Base-by-base conservation (phyloP, 2,113 vertebrate genomes). In the Rousettus leschenaultii region DNA sequence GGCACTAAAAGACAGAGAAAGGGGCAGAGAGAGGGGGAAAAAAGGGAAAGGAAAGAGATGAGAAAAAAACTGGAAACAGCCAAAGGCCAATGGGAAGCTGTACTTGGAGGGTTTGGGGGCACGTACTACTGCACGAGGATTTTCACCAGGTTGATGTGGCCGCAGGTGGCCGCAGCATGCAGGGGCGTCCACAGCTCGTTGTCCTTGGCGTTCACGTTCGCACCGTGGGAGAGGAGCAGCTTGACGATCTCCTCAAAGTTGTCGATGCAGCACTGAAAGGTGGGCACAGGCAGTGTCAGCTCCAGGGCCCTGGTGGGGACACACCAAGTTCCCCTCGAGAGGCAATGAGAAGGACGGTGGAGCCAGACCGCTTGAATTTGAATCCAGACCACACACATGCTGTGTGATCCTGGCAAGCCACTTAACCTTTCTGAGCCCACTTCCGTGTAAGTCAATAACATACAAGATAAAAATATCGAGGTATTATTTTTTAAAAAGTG, bases 201-300 rank as follows among this genome's bases (percentile, higher is more conserved):
- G 98, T 99, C 99, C 98, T 99, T 99, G 80, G 99, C 99, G 0
- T 99, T 99, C 88, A 99, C 99, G 0, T 99, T 99, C 45, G 99
- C 99, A 63, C 99, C 99, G 0, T 99, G 99, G 97, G 97, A 98
- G 92, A 99, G 98, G 57, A 99, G 98, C 94, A 99, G 98, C 98
- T 99, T 99, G 88, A 99, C 99, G 94, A 99, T 99, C 89, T 99
- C 99, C 98, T 99, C 99, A 59, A 99, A 99, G 98, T 99, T 99
- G 98, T 99, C 99, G 78, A 99, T 99, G 97, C 99, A 99, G 98
- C 99, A 99, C 99, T 99, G 97, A 40, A 19, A 68, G 68, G 95
- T 66, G 80, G 70, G 97, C 86, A 97, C 87, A 97, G 55, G 57
- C 35, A 91, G 82, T 95, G 78, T 89, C 45, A 96, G 95, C 48